A percentile compares a stretch with the other conserved stretches of the same genome.
These are phyloP conservation scores for Apodemia duryi DNA, from an alignment of 2,888 invertebrate genomes.

Conservation along the genomic window DNA sequence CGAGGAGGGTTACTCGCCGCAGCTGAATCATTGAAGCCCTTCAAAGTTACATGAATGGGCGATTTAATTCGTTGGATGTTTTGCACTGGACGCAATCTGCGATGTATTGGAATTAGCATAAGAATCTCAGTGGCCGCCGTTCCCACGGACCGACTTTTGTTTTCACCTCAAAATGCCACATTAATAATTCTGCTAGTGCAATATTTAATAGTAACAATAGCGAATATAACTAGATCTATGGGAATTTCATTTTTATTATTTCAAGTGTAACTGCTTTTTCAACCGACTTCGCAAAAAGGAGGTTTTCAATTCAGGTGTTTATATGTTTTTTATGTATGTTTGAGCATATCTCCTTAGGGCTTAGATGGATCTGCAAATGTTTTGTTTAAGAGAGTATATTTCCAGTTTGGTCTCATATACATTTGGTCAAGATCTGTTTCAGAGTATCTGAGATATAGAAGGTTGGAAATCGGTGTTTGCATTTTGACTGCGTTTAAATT, in stretches of 20 bases:
- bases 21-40: slow-evolving; percentile 62
- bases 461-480: too few species aligned
- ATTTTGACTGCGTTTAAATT: too few species aligned
- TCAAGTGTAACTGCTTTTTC: slow-evolving; percentile 7
- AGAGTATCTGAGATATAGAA: too few species aligned
- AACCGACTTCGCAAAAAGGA: too few species aligned
- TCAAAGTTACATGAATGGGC: slow-evolving; percentile 47
- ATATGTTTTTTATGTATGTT: too few species aligned
- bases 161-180: slow-evolving; percentile 37
- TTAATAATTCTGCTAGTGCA: slow-evolving; percentile 35
- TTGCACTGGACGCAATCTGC: slow-evolving; percentile 53
- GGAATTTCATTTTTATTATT: slow-evolving; percentile 21
- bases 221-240: slow-evolving; percentile 22
- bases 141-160: slow-evolving; percentile 57
- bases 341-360: too few species aligned
- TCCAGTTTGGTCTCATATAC: too few species aligned
- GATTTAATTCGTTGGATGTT: slow-evolving; percentile 44
- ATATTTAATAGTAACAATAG: slow-evolving; percentile 19
- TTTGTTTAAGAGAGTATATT: too few species aligned
- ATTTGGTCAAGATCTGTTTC: too few species aligned
- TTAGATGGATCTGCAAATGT: too few species aligned
- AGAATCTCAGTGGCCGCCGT: slow-evolving; percentile 52
- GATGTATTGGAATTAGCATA: slow-evolving; percentile 65
- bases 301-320: too few species aligned
- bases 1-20: slow-evolving; percentile 35